Percentiles rank a stretch among this genome's conserved stretches.
phyloP scores from a whole-genome alignment of 2,113 vertebrate species.

The Coregonus clupeaformis region DNA sequence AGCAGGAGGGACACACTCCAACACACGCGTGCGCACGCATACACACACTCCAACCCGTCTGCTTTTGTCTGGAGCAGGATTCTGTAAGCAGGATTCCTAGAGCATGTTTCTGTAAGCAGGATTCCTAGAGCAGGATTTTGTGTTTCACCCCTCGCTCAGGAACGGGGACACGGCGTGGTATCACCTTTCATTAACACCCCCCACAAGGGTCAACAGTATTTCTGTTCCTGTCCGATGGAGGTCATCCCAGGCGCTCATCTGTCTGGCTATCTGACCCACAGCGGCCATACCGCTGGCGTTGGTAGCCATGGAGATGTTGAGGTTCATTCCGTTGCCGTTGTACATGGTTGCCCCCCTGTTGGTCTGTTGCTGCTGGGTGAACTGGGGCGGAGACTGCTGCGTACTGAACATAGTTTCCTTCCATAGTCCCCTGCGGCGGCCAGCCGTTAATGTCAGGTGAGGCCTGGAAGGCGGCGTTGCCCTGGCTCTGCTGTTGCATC shows the following conservation, averaged over 20 bases:
- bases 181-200: no score
- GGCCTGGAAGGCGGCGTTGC: slow-evolving; percentile 87
- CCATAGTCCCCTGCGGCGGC: slow-evolving; percentile 94
- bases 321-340: slow-evolving; percentile 93
- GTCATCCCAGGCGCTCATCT: slow-evolving; percentile 93
- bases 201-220: no score
- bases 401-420: slow-evolving; percentile 96
- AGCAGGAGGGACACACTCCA: no score
- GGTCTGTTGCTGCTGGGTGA: slow-evolving; percentile 92
- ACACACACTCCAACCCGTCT: no score
- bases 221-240: slow-evolving; percentile 95
- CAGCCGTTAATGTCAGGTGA: slow-evolving; percentile 94
- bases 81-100: no score
- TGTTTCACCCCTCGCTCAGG: no score
- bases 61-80: no score
- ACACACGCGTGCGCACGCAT: no score
- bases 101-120: no score
- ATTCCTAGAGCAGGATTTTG: no score
- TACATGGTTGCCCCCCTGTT: slow-evolving; percentile 88
- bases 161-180: no score
- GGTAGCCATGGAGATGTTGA: slow-evolving; percentile 90
- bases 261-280: slow-evolving; percentile 93
- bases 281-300: slow-evolving; percentile 72
- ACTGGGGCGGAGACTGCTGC: slow-evolving; percentile 91
- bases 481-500: slow-evolving; percentile 91